phyloP scores from a whole-genome alignment of 2,113 vertebrate genomes.

The Python bivittatus region DNA sequence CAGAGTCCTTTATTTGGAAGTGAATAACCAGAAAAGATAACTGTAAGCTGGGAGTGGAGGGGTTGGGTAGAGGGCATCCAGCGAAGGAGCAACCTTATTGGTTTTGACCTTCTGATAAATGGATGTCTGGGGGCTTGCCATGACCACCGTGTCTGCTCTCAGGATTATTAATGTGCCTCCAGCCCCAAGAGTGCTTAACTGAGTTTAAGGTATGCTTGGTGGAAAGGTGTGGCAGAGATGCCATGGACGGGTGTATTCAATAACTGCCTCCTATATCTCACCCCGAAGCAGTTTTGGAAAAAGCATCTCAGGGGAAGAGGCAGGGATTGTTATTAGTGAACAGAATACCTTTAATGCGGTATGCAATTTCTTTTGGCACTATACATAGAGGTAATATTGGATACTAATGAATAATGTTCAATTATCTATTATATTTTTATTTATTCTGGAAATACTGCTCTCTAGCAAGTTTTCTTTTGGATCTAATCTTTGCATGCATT shows the following conservation, averaged over 20 bases:
- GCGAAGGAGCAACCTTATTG: neutral
- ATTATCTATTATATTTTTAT: neutral
- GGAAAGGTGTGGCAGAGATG: neutral
- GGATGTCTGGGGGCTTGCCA: neutral
- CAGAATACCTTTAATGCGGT: no score
- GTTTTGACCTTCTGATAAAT: neutral
- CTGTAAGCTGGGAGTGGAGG: neutral
- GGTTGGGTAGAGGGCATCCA: neutral
- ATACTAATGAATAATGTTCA: neutral
- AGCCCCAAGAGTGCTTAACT: neutral
- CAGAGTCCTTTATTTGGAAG: neutral
- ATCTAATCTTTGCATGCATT: neutral
- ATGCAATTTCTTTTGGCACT: neutral
- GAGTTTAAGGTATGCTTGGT: neutral
- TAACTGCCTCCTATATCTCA: neutral
- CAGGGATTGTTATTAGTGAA: neutral
- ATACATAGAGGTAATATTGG: neutral
- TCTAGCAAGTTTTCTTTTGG: neutral
- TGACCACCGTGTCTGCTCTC: neutral
- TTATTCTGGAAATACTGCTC: neutral
- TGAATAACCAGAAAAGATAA: neutral
- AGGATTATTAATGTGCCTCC: neutral
- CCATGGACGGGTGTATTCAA: neutral
- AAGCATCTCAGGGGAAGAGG: neutral
- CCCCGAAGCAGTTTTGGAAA: neutral